Base-by-base conservation (phyloP, 2,797 vertebrate species). In the Adelosebastes latens region DNA sequence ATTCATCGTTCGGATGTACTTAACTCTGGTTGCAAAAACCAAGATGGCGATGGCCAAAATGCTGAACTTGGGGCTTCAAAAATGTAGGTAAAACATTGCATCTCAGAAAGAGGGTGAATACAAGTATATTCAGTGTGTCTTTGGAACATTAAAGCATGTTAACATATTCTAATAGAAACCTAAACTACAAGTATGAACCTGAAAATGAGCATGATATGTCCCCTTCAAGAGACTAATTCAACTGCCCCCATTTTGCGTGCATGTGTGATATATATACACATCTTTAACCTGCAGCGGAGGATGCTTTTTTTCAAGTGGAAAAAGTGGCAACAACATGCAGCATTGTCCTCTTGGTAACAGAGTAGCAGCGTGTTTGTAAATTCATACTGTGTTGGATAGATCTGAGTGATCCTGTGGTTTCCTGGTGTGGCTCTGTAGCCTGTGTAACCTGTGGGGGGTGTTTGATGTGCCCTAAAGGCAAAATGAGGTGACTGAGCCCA, bases 391-490 rank as follows among this genome's bases (percentile, higher is more conserved):
- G 56, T 24, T 64, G n/a, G 8, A 79, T 75, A 46, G 63, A 62
- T 52, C n/a, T 69, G 76, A 84, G 69, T 18, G 61, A 61, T 42
- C 70, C 67, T 36, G 46, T 49, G 58, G 73, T 52, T 58, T 65
- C 68, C 88, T 75, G 66, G 20, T 77, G 75, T 31, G 72, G 60
- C 82, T 78, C 69, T 79, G 3, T 78, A 73, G 71, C 79, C 63
- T 27, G 29, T 77, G 69, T 81, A 87, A 78, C 91, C 83, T 71
- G 59, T 77, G 73, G 80, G 86, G 79, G 85, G 67, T 29, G 52
- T 92, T 83, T 86, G 71, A 92, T 75, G 76, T 75, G 72, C 70
- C 84, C 81, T 82, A 36, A 88, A 83, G 87, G 86, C 64, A 80
- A 82, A 79, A 72, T 59, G 71, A 90, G 81, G 82, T 74, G 81